phyloP scores from a whole-genome alignment of 2,113 vertebrate genomes.

The Heterotis niloticus region DNA sequence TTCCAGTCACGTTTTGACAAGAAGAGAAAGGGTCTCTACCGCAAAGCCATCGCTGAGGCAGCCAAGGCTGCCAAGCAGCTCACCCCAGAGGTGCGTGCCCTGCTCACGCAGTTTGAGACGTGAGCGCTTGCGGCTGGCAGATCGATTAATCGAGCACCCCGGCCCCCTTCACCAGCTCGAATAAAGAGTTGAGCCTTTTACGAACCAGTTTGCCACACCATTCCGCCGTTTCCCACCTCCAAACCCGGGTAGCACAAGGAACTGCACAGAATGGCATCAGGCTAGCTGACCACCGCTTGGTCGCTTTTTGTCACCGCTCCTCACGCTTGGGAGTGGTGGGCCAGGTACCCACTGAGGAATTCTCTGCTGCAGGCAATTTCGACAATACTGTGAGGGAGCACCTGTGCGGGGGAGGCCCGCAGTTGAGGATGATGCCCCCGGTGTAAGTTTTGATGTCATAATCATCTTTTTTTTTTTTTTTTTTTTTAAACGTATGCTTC shows the following conservation, averaged over 20 bases:
- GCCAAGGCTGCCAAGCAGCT: conserved; percentile 95
- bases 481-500: neutral
- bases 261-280: neutral
- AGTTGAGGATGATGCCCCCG: neutral
- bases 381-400: no score
- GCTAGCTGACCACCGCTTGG: neutral
- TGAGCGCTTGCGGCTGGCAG: conserved; percentile 61
- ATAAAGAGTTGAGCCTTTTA: conserved; percentile 8
- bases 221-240: conserved; percentile 12
- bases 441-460: neutral
- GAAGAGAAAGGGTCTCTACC: conserved; percentile 97
- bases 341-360: no score
- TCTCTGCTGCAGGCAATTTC: neutral
- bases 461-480: neutral
- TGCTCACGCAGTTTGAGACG: conserved; percentile 97
- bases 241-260: conserved; percentile 3
- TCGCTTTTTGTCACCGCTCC: neutral
- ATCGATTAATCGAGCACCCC: conserved; percentile 27
- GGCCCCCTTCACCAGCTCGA: conserved; percentile 27
- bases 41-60: conserved; percentile 93
- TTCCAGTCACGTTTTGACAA: conserved; percentile 97
- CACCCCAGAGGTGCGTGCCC: conserved; percentile 91
- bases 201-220: neutral
- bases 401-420: neutral
- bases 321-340: neutral